Evolutionary conservation across 2,797 vertebrate genomes (phyloP), one percentile per base, ranked within the genome.

Genomic region (Pogoniulus pusillus): DNA sequence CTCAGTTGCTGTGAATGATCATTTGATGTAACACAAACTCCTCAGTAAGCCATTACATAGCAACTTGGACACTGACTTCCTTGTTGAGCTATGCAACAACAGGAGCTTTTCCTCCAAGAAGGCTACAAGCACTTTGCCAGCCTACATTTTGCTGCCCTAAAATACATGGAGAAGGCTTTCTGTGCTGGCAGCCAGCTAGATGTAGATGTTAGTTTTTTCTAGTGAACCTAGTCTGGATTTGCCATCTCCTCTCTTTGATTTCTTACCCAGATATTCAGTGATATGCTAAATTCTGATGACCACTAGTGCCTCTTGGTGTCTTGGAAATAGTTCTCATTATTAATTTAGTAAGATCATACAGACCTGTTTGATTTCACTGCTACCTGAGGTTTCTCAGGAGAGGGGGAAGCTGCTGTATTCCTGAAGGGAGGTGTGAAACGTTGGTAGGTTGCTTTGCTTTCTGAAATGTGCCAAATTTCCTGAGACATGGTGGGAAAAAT

Each of bases 301-400:
- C 69, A 34, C 69, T 85, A 69, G 58, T 90, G 81, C 81, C 81
- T 94, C 78, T 86, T 90, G 13, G 5, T 82, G 63, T 78, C 62
- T 93, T 92, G 59, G 76, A 81, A 82, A 70, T 51, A 65, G 51
- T 86, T 92, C 45, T 91, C 65, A 1, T 84, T 73, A n/a, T 78
- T 84, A 32, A 27, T 45, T 30, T 27, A 60, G 39, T 26, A 82
- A 84, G 71, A 37, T 79, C 23, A 17, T 49, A 30, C 51, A 69
- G 32, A 76, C 24, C 51, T 82, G 57, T 70, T 81, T 76, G 34
- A 75, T 89, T 85, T 90, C 29, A 23, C 73, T 76, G 53, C 34
- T 58, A 3, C 59, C 39, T 69, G 69, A 68, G 26, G 26, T 73
- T 77, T 82, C 16, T 58, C 59, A 32, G 58, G 41, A 53, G n/a